These are phyloP conservation scores for Pipra filicauda DNA, from an alignment of 2,113 vertebrate genomes.

Conservation along the genomic window DNA sequence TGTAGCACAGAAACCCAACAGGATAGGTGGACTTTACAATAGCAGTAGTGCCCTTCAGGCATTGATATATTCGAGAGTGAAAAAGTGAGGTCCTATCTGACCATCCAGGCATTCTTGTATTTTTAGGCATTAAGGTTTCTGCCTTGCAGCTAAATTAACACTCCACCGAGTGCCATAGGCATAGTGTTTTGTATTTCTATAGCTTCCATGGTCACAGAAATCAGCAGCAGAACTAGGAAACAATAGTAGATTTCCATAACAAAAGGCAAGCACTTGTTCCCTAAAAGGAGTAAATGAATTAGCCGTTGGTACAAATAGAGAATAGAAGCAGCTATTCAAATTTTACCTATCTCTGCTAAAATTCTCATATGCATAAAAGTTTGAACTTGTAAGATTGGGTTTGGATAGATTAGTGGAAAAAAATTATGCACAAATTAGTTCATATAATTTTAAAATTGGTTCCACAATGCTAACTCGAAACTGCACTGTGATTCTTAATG, in stretches of 20 bases:
- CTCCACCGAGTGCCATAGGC: background rate
- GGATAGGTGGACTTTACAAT: background rate
- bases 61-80: background rate
- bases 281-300: background rate
- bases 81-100: background rate
- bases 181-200: background rate
- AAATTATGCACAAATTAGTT: background rate
- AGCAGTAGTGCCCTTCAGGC: background rate
- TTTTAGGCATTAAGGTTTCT: background rate
- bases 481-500: background rate
- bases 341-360: background rate
- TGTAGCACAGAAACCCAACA: background rate
- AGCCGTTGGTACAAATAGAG: background rate
- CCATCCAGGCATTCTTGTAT: background rate
- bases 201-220: conserved; percentile 31
- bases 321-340: background rate
- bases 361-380: background rate
- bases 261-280: background rate
- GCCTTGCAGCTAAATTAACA: background rate
- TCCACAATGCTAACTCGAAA: background rate
- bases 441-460: background rate
- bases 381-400: background rate
- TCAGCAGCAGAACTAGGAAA: conserved; percentile 3
- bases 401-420: background rate
- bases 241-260: conserved; percentile 50